These are phyloP conservation scores for Nipponia nippon DNA, from an alignment of 2,113 vertebrate species.

Conservation along the genomic window DNA sequence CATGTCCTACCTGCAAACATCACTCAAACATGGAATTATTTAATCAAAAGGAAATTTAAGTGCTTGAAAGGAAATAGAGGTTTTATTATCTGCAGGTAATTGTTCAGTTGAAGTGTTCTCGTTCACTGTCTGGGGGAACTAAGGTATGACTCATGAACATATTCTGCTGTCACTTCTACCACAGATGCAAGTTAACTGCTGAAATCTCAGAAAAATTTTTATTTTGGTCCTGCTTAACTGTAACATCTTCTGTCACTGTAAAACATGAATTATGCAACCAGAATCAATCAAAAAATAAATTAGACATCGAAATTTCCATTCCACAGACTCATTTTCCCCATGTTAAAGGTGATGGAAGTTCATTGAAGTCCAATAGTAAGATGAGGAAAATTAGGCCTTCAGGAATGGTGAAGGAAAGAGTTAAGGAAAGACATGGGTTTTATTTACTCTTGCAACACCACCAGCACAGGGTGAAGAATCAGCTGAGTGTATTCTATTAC, in stretches of 20 bases:
- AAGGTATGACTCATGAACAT: neutral
- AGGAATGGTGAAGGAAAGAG: neutral
- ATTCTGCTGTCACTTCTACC: neutral
- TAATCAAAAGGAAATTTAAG: conserved; percentile 30
- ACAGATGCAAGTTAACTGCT: neutral
- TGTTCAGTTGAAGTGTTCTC: neutral
- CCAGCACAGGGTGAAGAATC: neutral
- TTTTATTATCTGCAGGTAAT: conserved; percentile 13
- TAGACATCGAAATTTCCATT: neutral
- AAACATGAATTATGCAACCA: neutral
- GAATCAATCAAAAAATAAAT: neutral
- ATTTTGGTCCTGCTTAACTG: neutral
- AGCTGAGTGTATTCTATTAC: neutral
- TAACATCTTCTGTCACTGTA: neutral
- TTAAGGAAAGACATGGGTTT: neutral
- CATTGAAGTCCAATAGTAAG: neutral
- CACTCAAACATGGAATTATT: conserved; percentile 17
- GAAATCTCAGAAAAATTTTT: neutral
- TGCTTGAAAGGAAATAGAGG: neutral
- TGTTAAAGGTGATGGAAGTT: neutral
- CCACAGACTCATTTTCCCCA: neutral
- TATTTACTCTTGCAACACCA: neutral
- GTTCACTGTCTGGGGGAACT: neutral
- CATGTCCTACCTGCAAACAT: neutral
- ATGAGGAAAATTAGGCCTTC: neutral